A percentile compares a stretch with the other conserved stretches of the same genome.
These are phyloP conservation scores for Cheilinus undulatus DNA, from an alignment of 2,113 vertebrate genomes.

Conservation along the genomic window DNA sequence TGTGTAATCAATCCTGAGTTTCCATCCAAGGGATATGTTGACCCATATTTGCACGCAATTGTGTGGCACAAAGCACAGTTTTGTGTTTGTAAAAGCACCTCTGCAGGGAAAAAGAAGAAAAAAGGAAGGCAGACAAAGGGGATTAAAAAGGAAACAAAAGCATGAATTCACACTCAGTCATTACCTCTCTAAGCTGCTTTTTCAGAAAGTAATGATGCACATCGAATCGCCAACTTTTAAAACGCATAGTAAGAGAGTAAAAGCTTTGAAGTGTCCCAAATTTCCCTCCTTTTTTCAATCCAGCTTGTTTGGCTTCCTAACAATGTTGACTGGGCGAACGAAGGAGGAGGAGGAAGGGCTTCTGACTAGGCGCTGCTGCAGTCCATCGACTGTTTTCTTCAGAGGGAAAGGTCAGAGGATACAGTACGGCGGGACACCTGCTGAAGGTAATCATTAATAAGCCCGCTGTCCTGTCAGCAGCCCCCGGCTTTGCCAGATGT, in stretches of 20 bases:
- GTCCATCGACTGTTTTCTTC: slow-evolving; percentile 81
- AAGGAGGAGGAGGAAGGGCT: slow-evolving; percentile 59
- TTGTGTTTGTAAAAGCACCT: slow-evolving; percentile 14
- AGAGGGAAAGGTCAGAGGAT: slow-evolving; percentile 81
- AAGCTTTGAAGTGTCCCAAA: slow-evolving; percentile 13
- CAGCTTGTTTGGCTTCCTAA: slow-evolving; percentile 48
- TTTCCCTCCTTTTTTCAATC: slow-evolving; percentile 14
- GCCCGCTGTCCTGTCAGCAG: slow-evolving; percentile 76
- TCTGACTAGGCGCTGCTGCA: slow-evolving; percentile 78
- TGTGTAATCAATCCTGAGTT: slow-evolving; percentile 55
- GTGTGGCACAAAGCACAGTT: slow-evolving; percentile 27
- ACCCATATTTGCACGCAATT: slow-evolving; percentile 55
- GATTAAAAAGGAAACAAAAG: slow-evolving; percentile 20
- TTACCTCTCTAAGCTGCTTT: slow-evolving; percentile 1
- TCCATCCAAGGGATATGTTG: slow-evolving; percentile 51
- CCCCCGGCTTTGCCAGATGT: slow-evolving; percentile 69
- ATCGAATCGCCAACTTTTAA: slow-evolving; percentile 40
- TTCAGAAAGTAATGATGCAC: slow-evolving; percentile 6
- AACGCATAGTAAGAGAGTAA: slow-evolving; percentile 11
- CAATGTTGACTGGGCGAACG: slow-evolving; percentile 44
- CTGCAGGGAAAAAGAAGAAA: slow-evolving; percentile 16
- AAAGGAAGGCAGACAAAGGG: slow-evolving; percentile 13
- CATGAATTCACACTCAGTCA: slow-evolving; percentile 10
- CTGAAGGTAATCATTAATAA: slow-evolving; percentile 81
- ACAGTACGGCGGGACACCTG: slow-evolving; percentile 73